Percentiles rank a stretch among this genome's conserved stretches.
Conservation (phyloP, 2,797 vertebrate species). For the Geotrypetes seraphini region DNA sequence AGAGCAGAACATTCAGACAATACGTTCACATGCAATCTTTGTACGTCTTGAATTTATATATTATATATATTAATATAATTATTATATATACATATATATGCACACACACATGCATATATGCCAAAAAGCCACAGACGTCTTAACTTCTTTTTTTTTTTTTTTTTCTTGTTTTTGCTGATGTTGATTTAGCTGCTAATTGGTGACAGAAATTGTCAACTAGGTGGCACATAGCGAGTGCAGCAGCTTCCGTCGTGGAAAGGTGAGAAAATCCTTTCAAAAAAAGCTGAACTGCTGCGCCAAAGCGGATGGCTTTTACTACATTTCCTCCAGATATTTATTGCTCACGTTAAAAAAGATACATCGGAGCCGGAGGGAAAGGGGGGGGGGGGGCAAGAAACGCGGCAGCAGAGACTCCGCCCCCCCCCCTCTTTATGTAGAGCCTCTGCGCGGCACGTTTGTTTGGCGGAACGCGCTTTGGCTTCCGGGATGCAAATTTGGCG, state of each 20-base stretch:
- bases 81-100: background rate
- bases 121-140: conserved; percentile 22
- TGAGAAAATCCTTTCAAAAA: conserved; percentile 81
- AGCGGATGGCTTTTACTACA: conserved; percentile 61
- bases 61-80: background rate
- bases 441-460: conserved; percentile 92
- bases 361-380: no score
- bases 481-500: conserved; percentile 70
- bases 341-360: conserved; percentile 82
- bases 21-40: no score
- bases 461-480: conserved; percentile 93
- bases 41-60: background rate
- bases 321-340: conserved; percentile 86
- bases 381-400: conserved; percentile 59
- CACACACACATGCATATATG: no score
- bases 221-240: conserved; percentile 84
- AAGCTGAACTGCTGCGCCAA: conserved; percentile 71
- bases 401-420: conserved; percentile 55
- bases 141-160: no score
- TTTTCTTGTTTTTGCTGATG: conserved; percentile 88
- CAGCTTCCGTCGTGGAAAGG: conserved; percentile 86
- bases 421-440: conserved; percentile 67
- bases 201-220: conserved; percentile 99
- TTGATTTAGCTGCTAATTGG: conserved; percentile 99
- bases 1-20: conserved; percentile 46